phyloP scores from a whole-genome alignment of 2,113 vertebrate species.

The Paralichthys olivaceus region DNA sequence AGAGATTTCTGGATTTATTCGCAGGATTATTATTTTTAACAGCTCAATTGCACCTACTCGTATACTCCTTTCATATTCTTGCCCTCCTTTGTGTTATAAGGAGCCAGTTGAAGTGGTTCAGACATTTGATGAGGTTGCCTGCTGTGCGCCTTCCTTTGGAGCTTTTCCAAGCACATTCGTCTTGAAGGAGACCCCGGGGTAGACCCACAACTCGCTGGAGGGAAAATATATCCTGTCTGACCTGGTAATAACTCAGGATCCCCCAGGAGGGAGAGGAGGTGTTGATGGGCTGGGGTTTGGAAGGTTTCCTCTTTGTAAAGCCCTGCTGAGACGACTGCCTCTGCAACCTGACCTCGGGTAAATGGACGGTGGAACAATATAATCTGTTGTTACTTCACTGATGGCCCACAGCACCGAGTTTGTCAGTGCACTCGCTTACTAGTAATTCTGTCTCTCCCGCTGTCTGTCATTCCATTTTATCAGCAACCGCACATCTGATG shows the following conservation, averaged over 20 bases:
- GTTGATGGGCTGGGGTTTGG: not conserved
- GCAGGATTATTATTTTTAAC: not conserved
- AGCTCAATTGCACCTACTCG: not conserved
- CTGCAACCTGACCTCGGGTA: no score
- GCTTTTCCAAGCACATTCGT: not conserved
- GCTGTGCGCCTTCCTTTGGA: not conserved
- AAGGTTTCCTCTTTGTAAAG: not conserved
- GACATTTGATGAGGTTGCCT: not conserved
- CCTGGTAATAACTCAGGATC: not conserved
- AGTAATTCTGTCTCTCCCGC: no score
- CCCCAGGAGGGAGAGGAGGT: not conserved
- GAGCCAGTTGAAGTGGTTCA: not conserved
- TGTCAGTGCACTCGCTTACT: no score
- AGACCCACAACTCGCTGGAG: not conserved
- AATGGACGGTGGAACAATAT: no score
- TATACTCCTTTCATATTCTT: not conserved
- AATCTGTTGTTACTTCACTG: no score
- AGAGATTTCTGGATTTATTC: not conserved
- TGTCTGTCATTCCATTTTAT: no score
- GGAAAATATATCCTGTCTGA: not conserved
- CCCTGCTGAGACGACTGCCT: no score
- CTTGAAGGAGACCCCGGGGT: no score
- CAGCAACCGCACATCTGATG: no score
- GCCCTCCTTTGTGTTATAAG: no score
- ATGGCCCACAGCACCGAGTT: no score